phyloP scores from a whole-genome alignment of 2,797 vertebrate genomes.

The Chlorospingus semifuscus region DNA sequence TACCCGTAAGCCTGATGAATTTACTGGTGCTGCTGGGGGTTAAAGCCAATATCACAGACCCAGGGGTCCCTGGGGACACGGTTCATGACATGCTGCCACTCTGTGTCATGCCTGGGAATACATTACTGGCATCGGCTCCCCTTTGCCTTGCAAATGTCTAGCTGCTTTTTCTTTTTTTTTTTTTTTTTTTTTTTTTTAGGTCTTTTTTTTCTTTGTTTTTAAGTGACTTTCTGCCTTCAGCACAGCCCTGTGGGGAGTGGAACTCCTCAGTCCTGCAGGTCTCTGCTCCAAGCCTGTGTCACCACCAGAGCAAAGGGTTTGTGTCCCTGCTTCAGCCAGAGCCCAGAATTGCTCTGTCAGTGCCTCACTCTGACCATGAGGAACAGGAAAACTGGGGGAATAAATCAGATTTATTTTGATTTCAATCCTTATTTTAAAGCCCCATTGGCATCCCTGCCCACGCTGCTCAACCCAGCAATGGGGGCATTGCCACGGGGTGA shows the following conservation, averaged over 20 bases:
- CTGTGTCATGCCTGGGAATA: constrained; percentile 82
- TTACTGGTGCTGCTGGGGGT: constrained; percentile 80
- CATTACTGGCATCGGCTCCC: constrained; percentile 62
- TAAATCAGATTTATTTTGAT: not conserved
- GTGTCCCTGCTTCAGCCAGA: not conserved
- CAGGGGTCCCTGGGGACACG: constrained; percentile 72
- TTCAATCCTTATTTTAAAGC: not conserved
- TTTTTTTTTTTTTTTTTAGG: not conserved
- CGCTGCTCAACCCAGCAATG: rapidly evolving
- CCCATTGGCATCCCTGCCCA: rapidly evolving
- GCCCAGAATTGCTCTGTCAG: rapidly evolving
- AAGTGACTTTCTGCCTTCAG: not conserved
- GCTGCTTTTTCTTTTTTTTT: not conserved
- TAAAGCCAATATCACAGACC: constrained; percentile 83
- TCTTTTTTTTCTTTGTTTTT: not conserved
- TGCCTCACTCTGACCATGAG: not conserved
- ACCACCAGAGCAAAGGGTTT: not conserved
- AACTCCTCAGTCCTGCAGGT: not conserved
- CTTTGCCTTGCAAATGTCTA: constrained; percentile 26
- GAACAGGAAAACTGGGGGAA: not conserved
- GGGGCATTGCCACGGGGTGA: rapidly evolving
- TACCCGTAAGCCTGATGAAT: constrained; percentile 83
- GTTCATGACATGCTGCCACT: constrained; percentile 73
- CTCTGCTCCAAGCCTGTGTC: not conserved
- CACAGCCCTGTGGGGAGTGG: not conserved